Percentiles rank a stretch among this genome's conserved stretches.
Evolutionary conservation across 2,888 invertebrate genomes (phyloP).

Genomic region (Polydrusus pterygomalis): DNA sequence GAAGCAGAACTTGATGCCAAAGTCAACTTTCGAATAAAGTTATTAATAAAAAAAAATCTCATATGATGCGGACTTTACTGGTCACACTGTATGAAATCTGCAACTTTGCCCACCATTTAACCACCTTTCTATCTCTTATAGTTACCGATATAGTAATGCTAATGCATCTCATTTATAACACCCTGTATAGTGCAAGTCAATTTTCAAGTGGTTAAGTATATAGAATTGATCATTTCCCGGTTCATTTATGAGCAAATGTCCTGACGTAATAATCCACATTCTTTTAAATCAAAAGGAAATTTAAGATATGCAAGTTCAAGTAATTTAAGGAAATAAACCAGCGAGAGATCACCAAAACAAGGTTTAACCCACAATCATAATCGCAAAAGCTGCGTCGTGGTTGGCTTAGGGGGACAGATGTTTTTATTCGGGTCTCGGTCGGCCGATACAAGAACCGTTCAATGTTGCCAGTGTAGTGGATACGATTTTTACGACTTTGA

Average conservation of each 20-base stretch:
- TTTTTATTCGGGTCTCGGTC: constrained; percentile 60
- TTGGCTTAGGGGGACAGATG: constrained; percentile 72
- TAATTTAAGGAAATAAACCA: constrained; percentile 36
- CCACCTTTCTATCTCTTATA: no score
- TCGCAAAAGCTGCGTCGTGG: constrained; percentile 68
- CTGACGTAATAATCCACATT: constrained; percentile 21
- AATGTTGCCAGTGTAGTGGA: constrained; percentile 38
- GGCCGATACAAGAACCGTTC: constrained; percentile 25
- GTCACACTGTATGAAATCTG: no score
- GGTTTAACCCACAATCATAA: constrained; percentile 65
- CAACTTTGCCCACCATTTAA: no score
- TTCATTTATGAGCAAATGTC: not conserved
- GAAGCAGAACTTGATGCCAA: no score
- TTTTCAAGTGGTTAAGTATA: not conserved
- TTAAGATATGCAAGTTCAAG: constrained; percentile 11
- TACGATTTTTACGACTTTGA: not conserved
- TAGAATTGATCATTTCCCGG: not conserved
- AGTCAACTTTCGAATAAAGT: no score
- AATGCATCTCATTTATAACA: no score
- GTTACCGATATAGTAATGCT: no score
- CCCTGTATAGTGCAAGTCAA: no score
- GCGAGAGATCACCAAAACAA: constrained; percentile 59
- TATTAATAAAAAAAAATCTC: no score
- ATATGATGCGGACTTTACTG: no score
- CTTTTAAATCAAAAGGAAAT: constrained; percentile 3